Evolutionary conservation across 2,888 invertebrate species (phyloP).

Genomic region (Heteropelma amictum): DNA sequence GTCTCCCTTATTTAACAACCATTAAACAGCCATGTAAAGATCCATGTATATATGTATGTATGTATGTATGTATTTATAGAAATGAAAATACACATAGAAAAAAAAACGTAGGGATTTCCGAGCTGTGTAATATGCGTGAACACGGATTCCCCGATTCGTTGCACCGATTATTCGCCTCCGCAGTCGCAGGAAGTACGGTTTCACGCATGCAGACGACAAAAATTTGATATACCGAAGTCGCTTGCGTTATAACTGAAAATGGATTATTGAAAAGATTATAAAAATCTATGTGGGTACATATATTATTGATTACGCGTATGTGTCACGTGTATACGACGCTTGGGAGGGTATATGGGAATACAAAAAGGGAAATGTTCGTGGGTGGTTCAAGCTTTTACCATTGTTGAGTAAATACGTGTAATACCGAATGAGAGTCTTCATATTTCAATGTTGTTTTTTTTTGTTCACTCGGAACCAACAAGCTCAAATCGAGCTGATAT

Average conservation of each 20-base stretch:
- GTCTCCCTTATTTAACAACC: constrained; percentile 37
- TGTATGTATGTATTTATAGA: constrained; percentile 1
- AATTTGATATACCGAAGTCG: constrained; percentile 11
- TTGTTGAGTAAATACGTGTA: too few relatives aligned
- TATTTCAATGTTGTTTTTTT: too few relatives aligned
- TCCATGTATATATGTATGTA: constrained; percentile 12
- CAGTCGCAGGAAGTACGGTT: constrained; percentile 40
- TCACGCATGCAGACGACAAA: constrained; percentile 29
- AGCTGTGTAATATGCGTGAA: constrained; percentile 50
- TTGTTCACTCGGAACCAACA: too few relatives aligned
- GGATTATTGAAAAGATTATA: constrained; percentile 15
- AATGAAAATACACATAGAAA: not conserved
- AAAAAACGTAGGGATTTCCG: constrained; percentile 12
- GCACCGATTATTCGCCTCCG: constrained; percentile 45
- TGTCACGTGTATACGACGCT: constrained; percentile 1
- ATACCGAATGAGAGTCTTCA: too few relatives aligned
- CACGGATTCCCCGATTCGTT: constrained; percentile 50
- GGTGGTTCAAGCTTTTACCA: constrained; percentile 9
- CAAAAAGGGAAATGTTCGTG: constrained; percentile 23
- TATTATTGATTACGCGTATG: constrained; percentile 23
- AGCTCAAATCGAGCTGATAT: too few relatives aligned
- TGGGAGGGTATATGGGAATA: constrained; percentile 14
- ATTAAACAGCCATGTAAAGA: constrained; percentile 1
- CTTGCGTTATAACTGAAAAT: constrained; percentile 2
- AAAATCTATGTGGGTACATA: constrained; percentile 16